Evolutionary conservation across 2,888 invertebrate genomes (phyloP), one percentile per base, ranked within the genome.

Genomic region (Lamproptera curius): DNA sequence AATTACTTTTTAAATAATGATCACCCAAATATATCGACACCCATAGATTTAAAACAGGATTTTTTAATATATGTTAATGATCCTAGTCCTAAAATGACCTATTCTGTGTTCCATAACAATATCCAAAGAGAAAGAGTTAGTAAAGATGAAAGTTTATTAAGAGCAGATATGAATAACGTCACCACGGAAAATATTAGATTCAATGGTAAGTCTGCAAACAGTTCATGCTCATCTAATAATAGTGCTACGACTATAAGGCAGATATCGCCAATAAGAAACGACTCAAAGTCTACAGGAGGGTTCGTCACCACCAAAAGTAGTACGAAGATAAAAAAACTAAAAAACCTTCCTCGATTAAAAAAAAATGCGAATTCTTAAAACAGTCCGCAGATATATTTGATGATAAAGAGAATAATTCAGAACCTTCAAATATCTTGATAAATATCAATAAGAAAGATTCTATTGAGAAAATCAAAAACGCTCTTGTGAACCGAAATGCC

Each of bases 221-320:
- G 83, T 57, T 82, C 83, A 13, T 66, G 78, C 57, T 85, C 84
- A 4, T 76, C 82, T 10, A 73, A 70, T 15, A 80, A 73, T 47
- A 84, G 82, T 56, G 55, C 78, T 56, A 69, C 73, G 13, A 83
- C 83, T 16, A 77, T 84, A n/a, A 70, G 66, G 54, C 64, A 65
- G 26, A 63, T 59, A 23, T 56, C 67, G 5, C 59, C 57, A 2
- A 55, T 58, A 50, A 31, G 13, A 5, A 31, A 31, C n/a, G 31
- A 31, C 6, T 37, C 56, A 6, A 54, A 61, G 11, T 61, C 54
- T 28, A 69, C 60, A 44, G 70, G 56, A 57, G 62, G 67, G 54
- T 70, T 71, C 1, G 50, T 62, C 33, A 62, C 69, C 31, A 63
- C 72, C 48, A 53, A 58, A 57, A 63, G 14, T 52, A 63, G 14